Conservation (phyloP, 2,797 vertebrate species). For the Rhyacichthys aspro region DNA sequence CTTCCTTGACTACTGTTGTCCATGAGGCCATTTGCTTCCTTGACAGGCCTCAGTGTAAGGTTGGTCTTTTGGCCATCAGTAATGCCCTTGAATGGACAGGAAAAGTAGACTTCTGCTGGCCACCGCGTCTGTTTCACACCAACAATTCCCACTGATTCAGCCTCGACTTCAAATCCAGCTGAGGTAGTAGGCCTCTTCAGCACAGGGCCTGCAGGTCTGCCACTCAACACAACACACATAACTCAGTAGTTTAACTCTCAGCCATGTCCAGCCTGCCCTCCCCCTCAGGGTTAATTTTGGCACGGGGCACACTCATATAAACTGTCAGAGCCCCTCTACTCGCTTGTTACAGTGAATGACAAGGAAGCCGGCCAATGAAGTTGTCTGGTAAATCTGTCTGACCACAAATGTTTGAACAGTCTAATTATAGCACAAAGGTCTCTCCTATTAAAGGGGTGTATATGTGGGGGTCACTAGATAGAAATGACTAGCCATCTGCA, state of each 20-base stretch:
- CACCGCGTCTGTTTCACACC: slow-evolving; percentile 44
- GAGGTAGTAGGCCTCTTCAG: slow-evolving; percentile 15
- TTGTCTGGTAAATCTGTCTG: slow-evolving; percentile 54
- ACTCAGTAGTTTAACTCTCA: slow-evolving; percentile 56
- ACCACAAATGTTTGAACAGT: slow-evolving; percentile 61
- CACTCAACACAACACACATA: slow-evolving; percentile 54
- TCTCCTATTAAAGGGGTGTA: slow-evolving; percentile 70
- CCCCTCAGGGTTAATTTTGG: slow-evolving; percentile 75
- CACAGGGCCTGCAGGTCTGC: slow-evolving; percentile 53
- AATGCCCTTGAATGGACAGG: slow-evolving; percentile 79
- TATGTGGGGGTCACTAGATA: slow-evolving; percentile 53
- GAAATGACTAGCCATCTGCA: slow-evolving; percentile 61
- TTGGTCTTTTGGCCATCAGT: slow-evolving; percentile 46
- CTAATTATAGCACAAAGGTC: slow-evolving; percentile 77
- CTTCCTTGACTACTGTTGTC: slow-evolving; percentile 39
- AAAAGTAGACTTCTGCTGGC: slow-evolving; percentile 52
- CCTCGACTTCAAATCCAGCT: slow-evolving; percentile 34
- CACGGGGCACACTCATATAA: slow-evolving; percentile 69
- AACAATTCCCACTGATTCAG: slow-evolving; percentile 24
- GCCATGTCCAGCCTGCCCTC: slow-evolving; percentile 48
- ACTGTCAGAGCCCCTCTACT: slow-evolving; percentile 65
- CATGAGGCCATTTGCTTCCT: slow-evolving; percentile 56
- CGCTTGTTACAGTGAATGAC: slow-evolving; percentile 67
- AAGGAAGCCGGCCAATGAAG: slow-evolving; percentile 70
- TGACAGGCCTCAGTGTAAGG: slow-evolving; percentile 49